Evolutionary conservation across 2,797 vertebrate species (phyloP).

Genomic region (Spheniscus humboldti): DNA sequence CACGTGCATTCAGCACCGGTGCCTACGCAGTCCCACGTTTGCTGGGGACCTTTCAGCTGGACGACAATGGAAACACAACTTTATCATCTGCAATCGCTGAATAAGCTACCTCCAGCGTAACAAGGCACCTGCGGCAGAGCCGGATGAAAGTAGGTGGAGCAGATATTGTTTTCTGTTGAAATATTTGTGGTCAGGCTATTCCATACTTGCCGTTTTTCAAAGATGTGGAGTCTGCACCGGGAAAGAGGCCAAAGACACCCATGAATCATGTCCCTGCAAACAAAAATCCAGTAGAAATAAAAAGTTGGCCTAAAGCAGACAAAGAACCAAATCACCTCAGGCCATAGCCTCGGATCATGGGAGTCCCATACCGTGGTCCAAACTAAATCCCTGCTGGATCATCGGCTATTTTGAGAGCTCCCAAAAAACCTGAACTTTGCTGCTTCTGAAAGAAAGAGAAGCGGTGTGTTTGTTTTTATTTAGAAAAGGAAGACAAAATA

Average conservation of each 20-base stretch:
- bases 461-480: background rate
- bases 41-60: background rate
- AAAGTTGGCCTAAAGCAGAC: background rate
- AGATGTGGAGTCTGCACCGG: background rate
- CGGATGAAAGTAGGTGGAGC: background rate
- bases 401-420: background rate
- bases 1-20: accelerated
- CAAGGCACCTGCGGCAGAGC: background rate
- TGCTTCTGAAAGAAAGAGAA: background rate
- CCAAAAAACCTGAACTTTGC: background rate
- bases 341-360: accelerated
- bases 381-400: background rate
- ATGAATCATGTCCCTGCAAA: background rate
- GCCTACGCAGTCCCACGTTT: accelerated
- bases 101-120: background rate
- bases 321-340: background rate
- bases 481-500: background rate
- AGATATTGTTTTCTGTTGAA: background rate
- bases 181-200: background rate
- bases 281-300: background rate
- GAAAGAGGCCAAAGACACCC: background rate
- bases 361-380: background rate
- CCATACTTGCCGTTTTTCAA: background rate
- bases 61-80: background rate
- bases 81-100: background rate